Base-by-base conservation (phyloP, 2,113 vertebrate species). In the Machaerirhynchus nigripectus region DNA sequence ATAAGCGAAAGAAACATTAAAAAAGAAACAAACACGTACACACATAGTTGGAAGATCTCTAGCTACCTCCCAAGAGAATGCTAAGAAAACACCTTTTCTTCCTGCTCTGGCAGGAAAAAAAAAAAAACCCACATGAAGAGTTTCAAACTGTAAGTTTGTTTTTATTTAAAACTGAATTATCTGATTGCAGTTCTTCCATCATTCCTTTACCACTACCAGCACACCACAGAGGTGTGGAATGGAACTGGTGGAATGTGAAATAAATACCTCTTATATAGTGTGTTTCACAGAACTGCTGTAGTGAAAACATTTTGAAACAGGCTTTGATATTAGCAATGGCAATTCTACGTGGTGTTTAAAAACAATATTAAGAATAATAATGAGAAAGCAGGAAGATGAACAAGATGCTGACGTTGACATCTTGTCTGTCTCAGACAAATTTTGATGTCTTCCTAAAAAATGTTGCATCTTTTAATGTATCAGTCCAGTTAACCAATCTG, bases 31-130 rank as follows among this genome's bases (percentile, higher is more conserved):
- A 94, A 95, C 71, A 89, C 0, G 1, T 92, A 93, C 74, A 97
- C 74, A 87, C 30, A 68, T 14, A 87, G 65, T 73, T 83, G 63
- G 93, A 90, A 92, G 68, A 92, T 73, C 37, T 92, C 78, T 78
- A 76, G 84, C 65, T 83, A 65, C 55, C 65, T 93, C 91, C 94
- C 95, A 76, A 83, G 93, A 95, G 95, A 88, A 69, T 67, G 40
- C 26, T 83, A 70, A 91, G 90, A 73, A 27, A 6, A 5, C 31
- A 84, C 42, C 67, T 97, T 86, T 89, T 87, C 55, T 92, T 89
- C 47, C 68, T 63, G 63, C 59, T 50, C 13, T 42, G 64, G 55
- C 68, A 90, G 60, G 44, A 80, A 87, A 83, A 86, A 53, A 86
- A 53, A 39, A 24, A 11, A 13, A 14, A 1, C 11, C 15, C 21